Evolutionary conservation across 1,140 invertebrate species (phyloP).

Genomic region (Pararge aegeria): DNA sequence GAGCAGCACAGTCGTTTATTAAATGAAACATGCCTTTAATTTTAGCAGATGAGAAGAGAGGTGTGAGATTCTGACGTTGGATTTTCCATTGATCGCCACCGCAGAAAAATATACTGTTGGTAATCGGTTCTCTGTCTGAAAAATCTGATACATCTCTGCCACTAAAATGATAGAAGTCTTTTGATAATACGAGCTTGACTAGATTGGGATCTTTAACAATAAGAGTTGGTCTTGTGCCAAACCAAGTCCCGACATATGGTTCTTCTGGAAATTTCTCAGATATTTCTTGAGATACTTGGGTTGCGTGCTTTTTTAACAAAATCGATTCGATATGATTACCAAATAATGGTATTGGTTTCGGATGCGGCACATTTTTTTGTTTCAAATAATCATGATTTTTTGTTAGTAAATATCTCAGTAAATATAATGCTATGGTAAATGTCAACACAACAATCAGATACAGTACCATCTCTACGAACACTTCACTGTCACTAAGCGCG

Average conservation of each 20-base stretch:
- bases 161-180: conserved; percentile 37
- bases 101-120: conserved; percentile 35
- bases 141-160: conserved; percentile 30
- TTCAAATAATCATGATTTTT: conserved; percentile 39
- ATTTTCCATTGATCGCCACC: conserved; percentile 38
- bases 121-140: conserved; percentile 23
- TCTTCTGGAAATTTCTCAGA: conserved; percentile 32
- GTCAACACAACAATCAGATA: not conserved
- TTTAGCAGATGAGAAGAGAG: conserved; percentile 35
- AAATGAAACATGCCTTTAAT: conserved; percentile 45
- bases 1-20: conserved; percentile 28
- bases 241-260: conserved; percentile 34
- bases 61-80: conserved; percentile 34
- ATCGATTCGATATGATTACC: conserved; percentile 37
- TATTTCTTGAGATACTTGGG: conserved; percentile 22
- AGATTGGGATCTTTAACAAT: conserved; percentile 35
- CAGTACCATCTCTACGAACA: not conserved
- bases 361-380: conserved; percentile 32
- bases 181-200: conserved; percentile 27
- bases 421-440: conserved; percentile 12
- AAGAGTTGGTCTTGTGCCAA: conserved; percentile 33
- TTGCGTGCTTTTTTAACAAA: conserved; percentile 22
- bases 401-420: conserved; percentile 25
- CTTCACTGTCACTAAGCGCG: not conserved
- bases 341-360: conserved; percentile 27